These are phyloP conservation scores for Zosterops lateralis DNA, from an alignment of 2,113 vertebrate genomes.

Conservation along the genomic window DNA sequence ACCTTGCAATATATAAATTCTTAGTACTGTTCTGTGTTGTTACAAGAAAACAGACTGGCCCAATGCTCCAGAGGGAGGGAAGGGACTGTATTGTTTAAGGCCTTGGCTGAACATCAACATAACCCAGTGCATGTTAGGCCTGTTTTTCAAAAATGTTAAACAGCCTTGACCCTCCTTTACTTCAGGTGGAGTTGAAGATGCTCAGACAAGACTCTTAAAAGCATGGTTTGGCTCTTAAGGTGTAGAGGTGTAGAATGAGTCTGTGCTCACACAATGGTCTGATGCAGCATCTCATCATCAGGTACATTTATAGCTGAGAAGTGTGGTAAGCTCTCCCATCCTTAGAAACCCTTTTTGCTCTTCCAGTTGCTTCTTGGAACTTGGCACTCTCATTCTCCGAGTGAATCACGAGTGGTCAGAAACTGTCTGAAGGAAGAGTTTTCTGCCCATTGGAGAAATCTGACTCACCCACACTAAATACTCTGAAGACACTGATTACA, in stretches of 20 bases:
- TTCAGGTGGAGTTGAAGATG: neutral
- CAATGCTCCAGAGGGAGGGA: neutral
- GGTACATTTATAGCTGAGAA: neutral
- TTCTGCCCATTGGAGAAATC: neutral
- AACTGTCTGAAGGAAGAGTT: neutral
- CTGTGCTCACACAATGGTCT: neutral
- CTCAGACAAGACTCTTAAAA: neutral
- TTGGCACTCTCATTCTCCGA: neutral
- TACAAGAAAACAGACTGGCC: neutral
- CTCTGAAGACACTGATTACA: neutral
- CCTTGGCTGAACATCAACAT: neutral
- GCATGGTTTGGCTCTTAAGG: neutral
- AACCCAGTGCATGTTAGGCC: neutral
- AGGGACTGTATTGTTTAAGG: neutral
- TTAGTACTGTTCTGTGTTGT: neutral
- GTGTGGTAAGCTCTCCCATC: neutral
- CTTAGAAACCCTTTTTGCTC: neutral
- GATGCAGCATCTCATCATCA: neutral
- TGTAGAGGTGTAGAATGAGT: neutral
- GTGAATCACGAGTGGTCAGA: neutral
- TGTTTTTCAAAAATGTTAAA: neutral
- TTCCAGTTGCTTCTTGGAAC: neutral
- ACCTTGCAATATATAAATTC: neutral
- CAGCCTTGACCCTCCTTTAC: neutral
- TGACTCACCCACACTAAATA: neutral